Evolutionary conservation across 2,113 vertebrate species (phyloP).

Genomic region (Ctenomys sociabilis): DNA sequence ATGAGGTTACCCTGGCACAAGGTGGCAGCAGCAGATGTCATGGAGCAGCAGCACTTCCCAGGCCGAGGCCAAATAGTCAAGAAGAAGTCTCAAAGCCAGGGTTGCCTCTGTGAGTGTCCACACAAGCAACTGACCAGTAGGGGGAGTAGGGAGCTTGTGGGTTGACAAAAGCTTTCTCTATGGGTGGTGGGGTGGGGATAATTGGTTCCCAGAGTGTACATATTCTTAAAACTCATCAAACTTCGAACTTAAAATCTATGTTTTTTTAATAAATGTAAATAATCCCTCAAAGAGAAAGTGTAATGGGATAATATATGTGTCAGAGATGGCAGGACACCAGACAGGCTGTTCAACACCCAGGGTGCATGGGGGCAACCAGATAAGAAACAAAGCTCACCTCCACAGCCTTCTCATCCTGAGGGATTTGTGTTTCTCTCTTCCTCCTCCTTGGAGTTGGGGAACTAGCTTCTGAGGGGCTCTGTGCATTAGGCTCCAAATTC

Average conservation of each 20-base stretch:
- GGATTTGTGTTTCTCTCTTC: slow-evolving; percentile 53
- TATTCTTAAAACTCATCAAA: not conserved
- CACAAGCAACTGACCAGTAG: not conserved
- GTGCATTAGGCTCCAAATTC: slow-evolving; percentile 79
- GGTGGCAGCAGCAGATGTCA: not conserved
- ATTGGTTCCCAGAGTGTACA: rapidly evolving
- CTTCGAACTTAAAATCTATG: not conserved
- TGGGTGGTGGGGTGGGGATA: too few species aligned
- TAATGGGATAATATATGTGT: rapidly evolving
- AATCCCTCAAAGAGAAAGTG: not conserved
- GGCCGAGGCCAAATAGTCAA: too few species aligned
- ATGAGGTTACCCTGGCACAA: not conserved
- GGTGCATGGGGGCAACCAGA: rapidly evolving
- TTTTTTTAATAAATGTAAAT: not conserved
- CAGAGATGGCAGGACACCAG: not conserved
- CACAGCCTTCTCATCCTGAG: slow-evolving; percentile 59
- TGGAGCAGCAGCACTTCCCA: rapidly evolving
- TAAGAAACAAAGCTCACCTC: slow-evolving; percentile 74
- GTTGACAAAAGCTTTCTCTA: rapidly evolving
- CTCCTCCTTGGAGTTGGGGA: not conserved
- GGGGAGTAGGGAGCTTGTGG: not conserved
- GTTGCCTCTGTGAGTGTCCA: not conserved
- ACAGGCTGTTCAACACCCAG: not conserved
- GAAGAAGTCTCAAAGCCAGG: not conserved
- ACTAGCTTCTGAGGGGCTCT: slow-evolving; percentile 27